Evolutionary conservation across 30 jellyfish, hydroid and myxozoan species (phyloP), one percentile per base, ranked within the genome.

Genomic region (Morbakka virulenta): DNA sequence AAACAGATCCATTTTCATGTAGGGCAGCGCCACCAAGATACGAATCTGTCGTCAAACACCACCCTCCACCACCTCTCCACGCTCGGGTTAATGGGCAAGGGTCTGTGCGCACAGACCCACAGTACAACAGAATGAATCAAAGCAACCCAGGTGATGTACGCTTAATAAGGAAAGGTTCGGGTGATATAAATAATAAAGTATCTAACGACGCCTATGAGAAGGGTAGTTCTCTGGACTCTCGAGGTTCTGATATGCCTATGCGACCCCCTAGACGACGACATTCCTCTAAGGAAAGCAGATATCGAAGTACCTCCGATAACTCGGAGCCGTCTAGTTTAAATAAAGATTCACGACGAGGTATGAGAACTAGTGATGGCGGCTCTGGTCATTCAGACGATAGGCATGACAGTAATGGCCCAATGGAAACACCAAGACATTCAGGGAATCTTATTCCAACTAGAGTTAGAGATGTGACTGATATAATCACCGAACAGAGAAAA

Each of bases 401-500:
- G 14, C 80, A 47, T 11, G 62, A 71, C 65, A 36, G 33, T 12
- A 28, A 34, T 23, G 49, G 67, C 0, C 81, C 73, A 41, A 74
- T 73, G 50, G 85, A 71, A 13, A 88, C 64, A 0, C 80, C 50
- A 29, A 71, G 36, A 1, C 69, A 87, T 31, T 52, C 27, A 26
- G 91, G 86, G 17, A 73, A 52, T 79, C 61, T 93, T 35, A 96
- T 93, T 0, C 95, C 80, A 23, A 78, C 99, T 22, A 79, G 95
- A 31, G 99, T 93, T 2, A 51, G 97, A 27, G 89, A 86, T 52
- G 99, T 81, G 25, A 32, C 79, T 24, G 99, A 93, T 32, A 85
- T 93, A 26, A 74, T 93, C 25, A 71, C 64, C n/a, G 99, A 93
- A 28, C 70, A 85, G 27, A 47, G 31, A 13, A 17, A 65, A 41